A percentile compares a stretch with the other conserved stretches of the same genome.
phyloP scores from a whole-genome alignment of 1,140 invertebrate genomes.

The Anagrus nilaparvatae region DNA sequence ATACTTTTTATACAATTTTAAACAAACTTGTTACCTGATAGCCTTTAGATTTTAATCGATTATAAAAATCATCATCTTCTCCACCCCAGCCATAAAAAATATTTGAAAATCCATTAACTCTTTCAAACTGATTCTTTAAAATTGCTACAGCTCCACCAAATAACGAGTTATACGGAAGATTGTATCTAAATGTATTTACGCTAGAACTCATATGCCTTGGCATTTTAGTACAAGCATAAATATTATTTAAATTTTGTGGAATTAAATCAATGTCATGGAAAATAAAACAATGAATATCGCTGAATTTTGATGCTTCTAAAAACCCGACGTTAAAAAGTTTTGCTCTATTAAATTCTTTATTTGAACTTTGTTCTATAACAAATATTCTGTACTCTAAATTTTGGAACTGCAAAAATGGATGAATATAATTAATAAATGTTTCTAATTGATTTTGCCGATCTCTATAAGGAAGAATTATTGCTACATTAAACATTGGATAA shows the following conservation, averaged over 20 bases:
- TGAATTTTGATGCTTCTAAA: conserved; percentile 56
- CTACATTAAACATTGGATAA: conserved; percentile 63
- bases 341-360: conserved; percentile 80
- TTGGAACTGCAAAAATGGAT: conserved; percentile 80
- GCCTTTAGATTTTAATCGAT: conserved; percentile 34
- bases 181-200: conserved; percentile 78
- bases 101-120: conserved; percentile 89
- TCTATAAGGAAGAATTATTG: conserved; percentile 82
- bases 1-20: not conserved
- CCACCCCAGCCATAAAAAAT: conserved; percentile 80
- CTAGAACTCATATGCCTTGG: conserved; percentile 90
- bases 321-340: conserved; percentile 91
- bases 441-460: conserved; percentile 71
- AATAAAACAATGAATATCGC: conserved; percentile 77
- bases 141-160: conserved; percentile 73
- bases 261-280: conserved; percentile 94
- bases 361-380: conserved; percentile 77
- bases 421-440: conserved; percentile 77
- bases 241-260: conserved; percentile 78
- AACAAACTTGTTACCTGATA: conserved; percentile 27
- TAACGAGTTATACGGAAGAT: conserved; percentile 61
- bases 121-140: conserved; percentile 56
- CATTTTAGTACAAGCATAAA: conserved; percentile 79
- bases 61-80: conserved; percentile 84
- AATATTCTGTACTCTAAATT: conserved; percentile 80